Evolutionary conservation across 2,888 invertebrate genomes (phyloP).

Genomic region (Stenichneumon culpator): DNA sequence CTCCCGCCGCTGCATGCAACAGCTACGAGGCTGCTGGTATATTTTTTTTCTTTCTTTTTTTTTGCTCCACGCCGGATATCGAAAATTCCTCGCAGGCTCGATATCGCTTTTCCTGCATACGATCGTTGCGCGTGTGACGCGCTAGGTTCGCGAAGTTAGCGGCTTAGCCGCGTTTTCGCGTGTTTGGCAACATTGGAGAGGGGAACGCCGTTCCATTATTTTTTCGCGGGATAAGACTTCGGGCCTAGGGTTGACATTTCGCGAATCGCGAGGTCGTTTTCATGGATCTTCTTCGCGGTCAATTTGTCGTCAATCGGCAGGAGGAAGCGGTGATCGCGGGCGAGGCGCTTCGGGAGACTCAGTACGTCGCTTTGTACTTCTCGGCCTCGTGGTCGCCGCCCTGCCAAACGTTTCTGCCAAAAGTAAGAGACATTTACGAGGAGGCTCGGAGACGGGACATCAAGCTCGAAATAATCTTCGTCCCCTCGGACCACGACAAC

Average conservation of each 20-base stretch:
- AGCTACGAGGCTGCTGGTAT: constrained; percentile 1
- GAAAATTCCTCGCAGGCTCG: constrained; percentile 52
- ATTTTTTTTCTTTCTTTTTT: constrained; percentile 16
- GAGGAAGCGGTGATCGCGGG: constrained; percentile 70
- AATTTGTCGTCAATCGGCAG: constrained; percentile 69
- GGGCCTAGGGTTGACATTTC: background rate
- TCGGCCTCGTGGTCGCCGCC: constrained; percentile 77
- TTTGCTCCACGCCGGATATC: constrained; percentile 18
- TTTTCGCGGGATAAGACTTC: background rate
- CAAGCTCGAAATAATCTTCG: constrained; percentile 73
- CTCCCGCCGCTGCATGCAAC: background rate
- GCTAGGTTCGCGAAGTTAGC: background rate
- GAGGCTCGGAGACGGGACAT: constrained; percentile 55
- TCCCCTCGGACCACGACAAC: constrained; percentile 73
- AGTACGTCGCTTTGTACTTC: constrained; percentile 74
- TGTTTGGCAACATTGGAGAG: background rate
- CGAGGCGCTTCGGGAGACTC: constrained; percentile 69
- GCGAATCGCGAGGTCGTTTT: background rate
- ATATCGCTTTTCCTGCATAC: constrained; percentile 25
- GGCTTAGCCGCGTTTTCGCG: background rate
- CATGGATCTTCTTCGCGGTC: constrained; percentile 73
- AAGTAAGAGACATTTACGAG: constrained; percentile 67
- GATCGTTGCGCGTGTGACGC: constrained; percentile 25
- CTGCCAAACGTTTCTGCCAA: constrained; percentile 72
- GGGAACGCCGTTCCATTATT: background rate